Base-by-base conservation (phyloP, 1,140 invertebrate species). In the Pogonus chalceus region DNA sequence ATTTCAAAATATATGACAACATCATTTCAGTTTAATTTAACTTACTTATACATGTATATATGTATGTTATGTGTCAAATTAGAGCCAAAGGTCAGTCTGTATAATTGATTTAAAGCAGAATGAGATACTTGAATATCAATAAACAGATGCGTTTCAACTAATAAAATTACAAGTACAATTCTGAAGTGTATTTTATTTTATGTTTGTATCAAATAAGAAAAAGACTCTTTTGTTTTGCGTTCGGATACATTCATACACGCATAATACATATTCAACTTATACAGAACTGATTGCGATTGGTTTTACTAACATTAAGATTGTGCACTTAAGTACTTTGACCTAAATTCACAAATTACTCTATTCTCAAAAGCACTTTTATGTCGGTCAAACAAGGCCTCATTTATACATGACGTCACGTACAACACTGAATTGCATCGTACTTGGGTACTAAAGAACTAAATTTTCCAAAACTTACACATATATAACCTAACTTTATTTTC, bases 341-440 rank as follows among this genome's bases (percentile, higher is more conserved):
- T 18, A 43, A 43, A 43, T 43, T 9, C 4, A 43, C 37, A 43
- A 43, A 43, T 43, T 43, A 43, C 37, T 43, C 37, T 43, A 43
- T 43, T 43, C 37, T 43, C 37, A 43, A 43, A 43, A 43, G 37
- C 37, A 43, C 37, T 43, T 43, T 43, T 43, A 43, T 43, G 37
- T 18, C 37, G 9, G 37, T 43, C 37, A 43, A 43, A 43, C 37
- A 43, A 43, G 37, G 37, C 37, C 37, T 43, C 37, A 4, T 18
- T 43, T 43, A 18, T 43, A 31, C 18, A 18, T 18, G 37, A 43
- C 18, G 37, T 43, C 37, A 43, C 37, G 37, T 43, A 43, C 37
- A 16, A 43, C 37, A 31, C 26, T 7, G 14, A 31, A 31, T 31
- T 31, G 26, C 26, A 31, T 31, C 14, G n/a, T n/a, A n/a, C n/a